Base-by-base conservation (phyloP, 2,797 vertebrate genomes). In the Sebastiscus tertius region DNA sequence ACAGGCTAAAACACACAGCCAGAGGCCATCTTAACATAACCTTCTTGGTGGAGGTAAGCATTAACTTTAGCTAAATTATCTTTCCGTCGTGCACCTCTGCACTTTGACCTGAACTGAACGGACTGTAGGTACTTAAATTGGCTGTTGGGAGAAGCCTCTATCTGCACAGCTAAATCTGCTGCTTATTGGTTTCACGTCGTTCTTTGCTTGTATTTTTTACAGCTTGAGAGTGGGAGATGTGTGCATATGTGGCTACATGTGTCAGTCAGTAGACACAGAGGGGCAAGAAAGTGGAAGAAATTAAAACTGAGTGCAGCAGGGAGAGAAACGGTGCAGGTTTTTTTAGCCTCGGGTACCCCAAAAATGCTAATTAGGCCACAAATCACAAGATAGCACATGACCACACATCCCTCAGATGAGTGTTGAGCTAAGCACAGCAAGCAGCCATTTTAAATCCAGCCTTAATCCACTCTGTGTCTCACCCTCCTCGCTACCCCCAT, bases 391-490 rank as follows among this genome's bases (percentile, higher is more conserved):
- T 59, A 84, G 79, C 90, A 82, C 87, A 90, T 79, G 80, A 86
- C 90, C 88, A 89, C 84, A 80, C 88, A 87, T 81, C 52, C 81
- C 42, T 49, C 80, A 88, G 83, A 93, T 82, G 80, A 93, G 86
- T 80, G 83, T 72, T 75, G 80, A 86, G 78, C 84, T 84, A 67
- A 91, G 84, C 87, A 79, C 81, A 88, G 86, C 49, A n/a, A 92
- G 91, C 77, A 86, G 92, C 80, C 88, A 91, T 93, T 92, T 93
- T 86, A 91, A 90, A 92, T 92, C 89, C 88, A 83, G 70, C 77
- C 77, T 76, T 91, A 93, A 93, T 92, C 90, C 90, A 86, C 83
- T 66, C 82, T 63, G 81, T 36, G 52, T 87, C 82, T 87, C 82
- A 81, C 85, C 77, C 78, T 79, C 79, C 72, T 75, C 55, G 12